Base-by-base conservation (phyloP, 2,888 invertebrate species). In the Drosophila meridionalis region DNA sequence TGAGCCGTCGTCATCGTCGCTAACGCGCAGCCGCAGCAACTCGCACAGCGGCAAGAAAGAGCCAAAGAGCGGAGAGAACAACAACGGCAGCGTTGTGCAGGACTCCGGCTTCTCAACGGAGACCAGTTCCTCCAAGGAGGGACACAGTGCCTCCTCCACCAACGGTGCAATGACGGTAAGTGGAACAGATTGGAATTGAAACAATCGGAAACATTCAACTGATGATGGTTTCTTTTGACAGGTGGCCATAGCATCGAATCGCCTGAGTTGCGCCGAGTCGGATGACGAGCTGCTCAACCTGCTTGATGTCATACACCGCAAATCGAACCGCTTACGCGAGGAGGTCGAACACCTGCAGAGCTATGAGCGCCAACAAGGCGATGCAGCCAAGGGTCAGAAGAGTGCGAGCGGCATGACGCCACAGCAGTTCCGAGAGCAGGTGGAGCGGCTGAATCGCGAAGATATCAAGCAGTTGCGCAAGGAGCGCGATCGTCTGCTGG, bases 91-190 rank as follows among this genome's bases (percentile, higher is more conserved):
- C 65, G 95, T 95, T 73, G 95, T 96, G 32, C 96, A 96, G 91
- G 98, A 98, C 94, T 97, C 97, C 57, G 98, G 97, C 64, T 98
- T 98, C 94, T 97, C 97, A 93, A 97, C 97, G 72, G 97, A 97
- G 93, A 97, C 97, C 60, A 97, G 96, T 62, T 96, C 96, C 90
- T 97, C 96, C 89, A 96, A 96, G 93, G 96, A 96, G 92, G 96
- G 96, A 77, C 96, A 96, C 90, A 95, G 95, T 91, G 94, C 95
- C 55, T 96, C 96, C 30, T 96, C 96, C 66, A 95, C 95, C 76
- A 95, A 95, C 69, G 93, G 94, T 81, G 93, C 94, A 80, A 93
- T 94, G 80, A 93, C 91, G 93, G 95, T 93, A 61, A 64, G 78
- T 78, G 6, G 4, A 1, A 4, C 20, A 3, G 1, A 32, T 5